Evolutionary conservation across 2,888 invertebrate genomes (phyloP), one percentile per base, ranked within the genome.

Genomic region (Hofmannophila pseudospretella): DNA sequence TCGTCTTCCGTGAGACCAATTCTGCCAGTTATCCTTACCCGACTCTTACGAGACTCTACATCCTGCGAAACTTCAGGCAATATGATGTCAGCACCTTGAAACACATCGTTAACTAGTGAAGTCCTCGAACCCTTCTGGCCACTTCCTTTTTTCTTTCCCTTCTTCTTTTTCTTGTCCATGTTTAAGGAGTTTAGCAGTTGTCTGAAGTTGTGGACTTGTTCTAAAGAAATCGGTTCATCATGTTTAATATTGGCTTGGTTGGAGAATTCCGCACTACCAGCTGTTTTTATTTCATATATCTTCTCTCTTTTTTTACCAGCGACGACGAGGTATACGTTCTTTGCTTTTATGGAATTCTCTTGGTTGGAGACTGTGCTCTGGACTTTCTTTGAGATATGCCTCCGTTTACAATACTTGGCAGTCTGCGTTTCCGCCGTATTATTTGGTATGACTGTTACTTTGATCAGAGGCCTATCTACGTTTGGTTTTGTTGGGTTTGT

Each of bases 1-100:
- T 81, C 74, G 29, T 78, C 61, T 22, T 68, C 54, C 19, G 60
- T 68, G 2, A 75, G 44, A 0, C 81, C 85, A 8, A 85, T 46
- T 30, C 60, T 66, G 5, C 85, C 82, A 16, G 64, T 58, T 36
- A 85, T 73, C 33, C 58, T 63, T 0, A 82, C 61, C 13, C 63
- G 63, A 44, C 68, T 76, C 43, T 50, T 67, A 1, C 43, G 48
- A 2, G 32, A 10, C 1, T 38, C 36, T 2, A 45, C 19, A 28
- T 46, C 36, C 23, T 38, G 29, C 11, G 20, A 12, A 12, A 32
- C 26, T 9, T 25, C 34, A 7, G 27, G 10, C 3, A 27, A 2
- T 11, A 10, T 4, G 4, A 27, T 4, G 3, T 36, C 36, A 32
- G 35, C 8, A 35, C 32, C 12, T 26, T 42, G 41, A 25, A 31